Base-by-base conservation (phyloP, 2,888 invertebrate genomes). In the Ennomos quercinarius region DNA sequence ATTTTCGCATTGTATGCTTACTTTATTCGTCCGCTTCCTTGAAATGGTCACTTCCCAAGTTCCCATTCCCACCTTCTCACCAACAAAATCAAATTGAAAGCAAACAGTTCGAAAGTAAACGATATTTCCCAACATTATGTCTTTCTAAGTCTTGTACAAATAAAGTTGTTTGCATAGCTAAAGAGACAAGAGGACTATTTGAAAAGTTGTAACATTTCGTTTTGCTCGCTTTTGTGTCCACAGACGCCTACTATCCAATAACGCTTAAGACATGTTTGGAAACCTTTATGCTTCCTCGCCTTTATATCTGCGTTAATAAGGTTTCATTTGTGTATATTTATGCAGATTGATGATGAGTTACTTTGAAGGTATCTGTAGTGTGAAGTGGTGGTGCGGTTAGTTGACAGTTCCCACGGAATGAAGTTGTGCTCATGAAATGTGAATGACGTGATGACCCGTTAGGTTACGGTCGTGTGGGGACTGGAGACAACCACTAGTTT, bases 321-420 rank as follows among this genome's bases (percentile, higher is more conserved):
- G 57, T 61, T 49, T 44, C 41, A 57, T 49, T 27, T 51, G 43
- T 49, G 37, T 17, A 9, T 52, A 10, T 56, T 53, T 52, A 43
- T 46, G 47, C 34, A 35, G 51, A 55, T 51, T 49, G 12, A 46
- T 62, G 49, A 57, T 62, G 54, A 54, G 54, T 58, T 27, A 27
- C 27, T 27, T 58, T 41, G 44, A 13, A 52, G 47, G 56, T 61
- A 48, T 58, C 43, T 58, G 52, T 42, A 62, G 63, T 69, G 62
- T 63, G 66, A 71, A 70, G 62, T 63, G 67, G 67, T 64, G 61
- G 57, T 58, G 58, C 42, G 68, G 66, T 71, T 57, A 76, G 84
- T 84, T 85, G 84, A 83, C 78, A 78, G 79, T 87, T 88, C 88
- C 83, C 87, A 88, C 87, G 87, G 68, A 62, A 65, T 67, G 67